Percentiles rank a stretch among this genome's conserved stretches.
Conservation (phyloP, 2,113 vertebrate species). For the Engystomops pustulosus region DNA sequence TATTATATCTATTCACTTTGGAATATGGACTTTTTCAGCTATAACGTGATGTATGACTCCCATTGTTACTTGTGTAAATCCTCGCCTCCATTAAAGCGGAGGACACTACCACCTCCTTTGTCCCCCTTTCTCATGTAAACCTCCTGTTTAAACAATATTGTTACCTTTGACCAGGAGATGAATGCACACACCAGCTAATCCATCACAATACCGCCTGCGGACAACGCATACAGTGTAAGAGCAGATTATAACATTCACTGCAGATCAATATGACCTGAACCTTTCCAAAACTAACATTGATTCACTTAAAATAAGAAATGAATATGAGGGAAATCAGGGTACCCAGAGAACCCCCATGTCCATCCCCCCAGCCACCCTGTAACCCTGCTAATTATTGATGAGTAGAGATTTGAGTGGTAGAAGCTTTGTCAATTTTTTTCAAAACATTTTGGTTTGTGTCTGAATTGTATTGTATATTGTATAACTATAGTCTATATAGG, state of each 20-base stretch:
- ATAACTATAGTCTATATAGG: no score
- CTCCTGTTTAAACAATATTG: conserved; percentile 27
- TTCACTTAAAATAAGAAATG: no score
- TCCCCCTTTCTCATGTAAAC: conserved; percentile 5
- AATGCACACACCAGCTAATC: conserved; percentile 6
- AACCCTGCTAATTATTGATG: no score
- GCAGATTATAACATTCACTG: not conserved
- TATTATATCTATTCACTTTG: not conserved
- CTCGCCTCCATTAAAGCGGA: conserved; percentile 22
- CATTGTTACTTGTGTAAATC: conserved; percentile 36
- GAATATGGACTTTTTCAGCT: not conserved
- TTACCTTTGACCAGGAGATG: conserved; percentile 30
- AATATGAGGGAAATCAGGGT: no score
- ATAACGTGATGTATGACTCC: conserved; percentile 5
- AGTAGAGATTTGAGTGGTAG: no score
- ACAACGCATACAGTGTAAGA: not conserved
- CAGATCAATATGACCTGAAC: not conserved
- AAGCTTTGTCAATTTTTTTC: no score
- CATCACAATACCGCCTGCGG: not conserved
- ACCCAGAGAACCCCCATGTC: no score
- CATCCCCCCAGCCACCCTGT: no score
- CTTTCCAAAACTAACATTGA: not conserved
- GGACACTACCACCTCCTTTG: conserved; percentile 2
- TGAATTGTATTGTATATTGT: no score
- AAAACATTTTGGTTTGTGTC: no score